Conservation (phyloP, 2,797 vertebrate genomes). For the Clarias fuscus region DNA sequence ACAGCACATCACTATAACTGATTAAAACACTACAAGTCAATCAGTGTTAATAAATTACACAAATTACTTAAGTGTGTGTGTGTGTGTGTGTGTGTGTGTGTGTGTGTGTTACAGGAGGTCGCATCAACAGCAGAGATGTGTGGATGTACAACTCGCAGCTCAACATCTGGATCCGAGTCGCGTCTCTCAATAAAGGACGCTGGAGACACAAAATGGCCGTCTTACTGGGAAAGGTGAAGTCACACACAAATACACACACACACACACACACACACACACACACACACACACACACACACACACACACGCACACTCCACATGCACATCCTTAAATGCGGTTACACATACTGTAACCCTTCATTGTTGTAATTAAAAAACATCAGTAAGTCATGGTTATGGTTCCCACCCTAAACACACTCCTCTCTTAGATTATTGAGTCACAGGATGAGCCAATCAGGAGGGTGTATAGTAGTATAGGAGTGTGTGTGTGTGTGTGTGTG, state of each 20-base stretch:
- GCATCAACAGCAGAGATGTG: conserved; percentile 96
- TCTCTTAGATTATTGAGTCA: not conserved
- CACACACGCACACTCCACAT: not conserved
- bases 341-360: too few relatives aligned
- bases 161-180: conserved; percentile 98
- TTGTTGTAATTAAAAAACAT: not conserved
- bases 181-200: conserved; percentile 96
- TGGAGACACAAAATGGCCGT: conserved; percentile 99
- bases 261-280: too few relatives aligned
- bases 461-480: not conserved
- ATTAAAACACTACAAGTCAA: not conserved
- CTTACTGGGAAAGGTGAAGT: conserved; percentile 90
- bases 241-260: not conserved
- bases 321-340: not conserved
- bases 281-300: not conserved
- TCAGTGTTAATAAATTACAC: not conserved
- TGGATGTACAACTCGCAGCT: conserved; percentile 99
- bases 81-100: not conserved
- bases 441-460: not conserved
- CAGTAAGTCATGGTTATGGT: not conserved
- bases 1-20: not conserved
- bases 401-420: not conserved
- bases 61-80: not conserved
- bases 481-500: too few relatives aligned
- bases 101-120: conserved; percentile 80